A percentile compares a stretch with the other conserved stretches of the same genome.
Conservation (phyloP, 2,797 vertebrate genomes). For the Caiman crocodilus region DNA sequence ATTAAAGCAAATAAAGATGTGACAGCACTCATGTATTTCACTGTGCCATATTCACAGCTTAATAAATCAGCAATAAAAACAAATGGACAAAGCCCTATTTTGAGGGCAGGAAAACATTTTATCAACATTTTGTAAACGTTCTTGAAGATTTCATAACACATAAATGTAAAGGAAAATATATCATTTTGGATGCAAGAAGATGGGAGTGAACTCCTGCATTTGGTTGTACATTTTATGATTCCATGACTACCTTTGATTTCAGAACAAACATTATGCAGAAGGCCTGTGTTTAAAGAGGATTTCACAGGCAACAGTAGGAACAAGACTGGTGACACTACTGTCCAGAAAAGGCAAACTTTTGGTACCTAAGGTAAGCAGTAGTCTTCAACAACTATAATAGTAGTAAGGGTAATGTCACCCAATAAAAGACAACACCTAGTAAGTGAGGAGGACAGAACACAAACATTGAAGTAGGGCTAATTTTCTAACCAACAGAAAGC, state of each 20-base stretch:
- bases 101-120: not conserved
- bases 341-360: not conserved
- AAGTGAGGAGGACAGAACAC: not conserved
- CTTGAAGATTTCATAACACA: not conserved
- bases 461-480: not conserved
- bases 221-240: not conserved
- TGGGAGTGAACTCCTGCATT: not conserved
- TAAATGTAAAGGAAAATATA: not conserved
- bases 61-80: not conserved
- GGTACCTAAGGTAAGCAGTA: not conserved
- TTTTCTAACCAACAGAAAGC: not conserved
- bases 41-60: not conserved
- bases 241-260: not conserved
- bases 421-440: not conserved
- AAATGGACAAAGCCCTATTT: not conserved
- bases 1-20: constrained; percentile 6
- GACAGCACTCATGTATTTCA: not conserved
- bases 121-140: not conserved
- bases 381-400: not conserved
- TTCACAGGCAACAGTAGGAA: not conserved
- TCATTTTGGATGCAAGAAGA: not conserved
- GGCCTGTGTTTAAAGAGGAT: not conserved
- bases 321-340: not conserved
- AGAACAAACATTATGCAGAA: not conserved
- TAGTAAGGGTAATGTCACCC: not conserved